Conservation (phyloP, 2,113 vertebrate species). For the Trinectes maculatus region DNA sequence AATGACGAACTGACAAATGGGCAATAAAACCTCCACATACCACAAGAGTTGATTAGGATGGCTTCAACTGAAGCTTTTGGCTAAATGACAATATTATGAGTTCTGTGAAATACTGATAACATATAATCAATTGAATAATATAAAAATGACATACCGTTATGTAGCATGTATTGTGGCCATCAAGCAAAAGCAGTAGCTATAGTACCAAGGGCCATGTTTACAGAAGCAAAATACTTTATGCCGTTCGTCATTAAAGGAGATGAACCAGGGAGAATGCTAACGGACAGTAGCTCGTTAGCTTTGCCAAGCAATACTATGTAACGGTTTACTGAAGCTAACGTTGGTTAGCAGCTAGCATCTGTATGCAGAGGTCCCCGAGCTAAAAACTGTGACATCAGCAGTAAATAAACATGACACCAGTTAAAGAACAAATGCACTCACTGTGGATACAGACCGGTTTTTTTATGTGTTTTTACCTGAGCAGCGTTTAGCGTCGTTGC, state of each 20-base stretch:
- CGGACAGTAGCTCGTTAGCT: background rate
- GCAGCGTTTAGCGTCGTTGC: background rate
- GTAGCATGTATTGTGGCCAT: background rate
- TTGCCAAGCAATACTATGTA: too few species aligned
- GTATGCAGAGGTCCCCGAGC: background rate
- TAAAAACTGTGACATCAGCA: background rate
- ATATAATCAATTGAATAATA: too few species aligned
- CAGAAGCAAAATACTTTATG: too few species aligned
- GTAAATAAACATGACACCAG: background rate
- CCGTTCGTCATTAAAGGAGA: too few species aligned
- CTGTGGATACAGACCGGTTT: background rate
- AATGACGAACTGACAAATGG: background rate
- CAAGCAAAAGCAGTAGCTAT: background rate
- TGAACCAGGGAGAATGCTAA: background rate
- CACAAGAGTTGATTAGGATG: too few species aligned
- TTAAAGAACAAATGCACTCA: background rate
- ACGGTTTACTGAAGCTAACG: background rate
- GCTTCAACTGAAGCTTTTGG: too few species aligned
- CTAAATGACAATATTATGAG: background rate
- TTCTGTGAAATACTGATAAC: too few species aligned
- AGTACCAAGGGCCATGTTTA: too few species aligned
- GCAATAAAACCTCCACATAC: too few species aligned
- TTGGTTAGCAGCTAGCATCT: conserved; percentile 25
- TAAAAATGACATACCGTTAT: background rate
- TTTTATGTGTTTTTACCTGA: conserved; percentile 33